Evolutionary conservation across 2,797 vertebrate species (phyloP), one percentile per base, ranked within the genome.

Genomic region (Argentina silus): DNA sequence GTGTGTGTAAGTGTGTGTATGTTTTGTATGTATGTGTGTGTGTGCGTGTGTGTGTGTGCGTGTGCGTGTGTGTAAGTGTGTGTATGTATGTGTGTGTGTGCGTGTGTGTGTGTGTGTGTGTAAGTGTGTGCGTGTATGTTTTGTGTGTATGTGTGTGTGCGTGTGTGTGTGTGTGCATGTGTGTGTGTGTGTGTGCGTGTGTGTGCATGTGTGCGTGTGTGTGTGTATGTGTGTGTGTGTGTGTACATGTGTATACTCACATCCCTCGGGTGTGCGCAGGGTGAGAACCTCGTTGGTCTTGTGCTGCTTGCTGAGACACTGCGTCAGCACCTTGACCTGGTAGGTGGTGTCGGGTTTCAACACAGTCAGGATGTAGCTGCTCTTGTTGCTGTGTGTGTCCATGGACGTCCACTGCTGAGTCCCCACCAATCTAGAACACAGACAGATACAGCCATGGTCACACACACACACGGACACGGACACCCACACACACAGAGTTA

Each of bases 361-460:
- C n/a, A 99, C 94, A 0, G 91, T 97, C 80, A 99, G 84, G 0
- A 94, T 85, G 1, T 91, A 91, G 86, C 91, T 96, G 65, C 94
- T 95, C 87, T 99, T 99, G 87, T 95, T 98, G 90, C 96, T 98
- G 88, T 98, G 95, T 0, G 96, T 98, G 82, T 99, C 97, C 90
- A 98, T 85, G 0, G 78, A 76, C 72, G 94, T 97, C 97, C 97
- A 99, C 19, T 93, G 78, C 85, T 96, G 95, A 12, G 94, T 92
- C 6, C 96, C 97, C 0, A 98, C 94, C 1, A 88, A 78, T 85
- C 98, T 99, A 90, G 0, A 12, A 48, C 2, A 71, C 42, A 65
- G 42, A 61, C 23, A 61, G 1, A 61, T 42, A 64, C 62, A 62
- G 11, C 2, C 51, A 53, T 15, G 15, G 11, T 3, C 36, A 63